These are phyloP conservation scores for Reticulitermes speratus DNA, from an alignment of 1,140 invertebrate genomes.

Conservation along the genomic window DNA sequence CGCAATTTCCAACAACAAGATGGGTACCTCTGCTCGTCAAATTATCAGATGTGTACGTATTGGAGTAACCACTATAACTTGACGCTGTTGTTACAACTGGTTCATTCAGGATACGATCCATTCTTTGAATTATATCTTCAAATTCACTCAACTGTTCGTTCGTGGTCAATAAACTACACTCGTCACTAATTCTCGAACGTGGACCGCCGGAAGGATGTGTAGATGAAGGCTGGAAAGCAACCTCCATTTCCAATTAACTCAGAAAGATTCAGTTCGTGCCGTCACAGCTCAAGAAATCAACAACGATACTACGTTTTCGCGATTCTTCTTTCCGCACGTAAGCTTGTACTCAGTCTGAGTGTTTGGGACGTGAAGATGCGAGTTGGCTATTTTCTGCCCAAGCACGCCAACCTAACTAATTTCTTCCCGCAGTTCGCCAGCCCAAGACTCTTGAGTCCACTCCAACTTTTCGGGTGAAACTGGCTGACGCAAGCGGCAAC, in stretches of 20 bases:
- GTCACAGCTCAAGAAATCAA: not conserved
- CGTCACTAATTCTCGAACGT: not conserved
- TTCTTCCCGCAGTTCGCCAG: not conserved
- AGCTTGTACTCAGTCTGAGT: not conserved
- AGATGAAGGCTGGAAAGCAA: not conserved
- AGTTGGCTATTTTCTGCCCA: not conserved
- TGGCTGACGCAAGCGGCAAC: not conserved
- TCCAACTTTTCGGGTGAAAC: not conserved
- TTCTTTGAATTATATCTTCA: constrained; percentile 37
- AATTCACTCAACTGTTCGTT: constrained; percentile 38
- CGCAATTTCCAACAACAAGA: not conserved
- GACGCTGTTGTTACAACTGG: not conserved
- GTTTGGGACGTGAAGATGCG: not conserved
- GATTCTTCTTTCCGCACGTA: not conserved
- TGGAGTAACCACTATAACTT: not conserved
- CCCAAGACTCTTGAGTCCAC: not conserved
- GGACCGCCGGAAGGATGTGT: not conserved
- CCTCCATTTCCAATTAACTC: not conserved
- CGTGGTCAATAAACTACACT: not conserved
- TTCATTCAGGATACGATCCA: constrained; percentile 34
- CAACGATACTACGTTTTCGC: not conserved
- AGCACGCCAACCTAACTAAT: not conserved
- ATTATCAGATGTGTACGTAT: not conserved
- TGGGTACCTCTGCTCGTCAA: not conserved
- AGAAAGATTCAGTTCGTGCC: too few species aligned